Percentiles rank a stretch among this genome's conserved stretches.
Evolutionary conservation across 2,797 vertebrate genomes (phyloP).

Genomic region (Pogoniulus pusillus): DNA sequence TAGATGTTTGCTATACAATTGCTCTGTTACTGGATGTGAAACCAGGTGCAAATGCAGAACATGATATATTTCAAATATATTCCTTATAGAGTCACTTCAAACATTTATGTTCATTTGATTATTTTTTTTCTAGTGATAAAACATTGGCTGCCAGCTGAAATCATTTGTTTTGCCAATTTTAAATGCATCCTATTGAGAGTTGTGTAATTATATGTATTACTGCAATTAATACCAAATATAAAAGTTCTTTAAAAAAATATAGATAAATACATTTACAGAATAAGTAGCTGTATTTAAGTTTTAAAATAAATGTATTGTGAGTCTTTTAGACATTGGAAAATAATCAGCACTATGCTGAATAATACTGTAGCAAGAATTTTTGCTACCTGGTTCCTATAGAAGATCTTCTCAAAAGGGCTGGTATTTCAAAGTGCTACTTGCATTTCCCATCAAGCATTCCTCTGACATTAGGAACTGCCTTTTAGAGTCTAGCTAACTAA

Average conservation of each 20-base stretch:
- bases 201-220: not conserved
- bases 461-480: not conserved
- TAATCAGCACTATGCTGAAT: not conserved
- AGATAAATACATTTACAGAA: not conserved
- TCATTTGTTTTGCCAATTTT: not conserved
- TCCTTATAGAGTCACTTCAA: not conserved
- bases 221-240: conserved; percentile 4
- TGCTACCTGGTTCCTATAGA: not conserved
- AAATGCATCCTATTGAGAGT: not conserved
- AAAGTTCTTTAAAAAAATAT: not conserved
- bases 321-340: not conserved
- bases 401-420: not conserved
- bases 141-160: not conserved
- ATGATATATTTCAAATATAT: not conserved
- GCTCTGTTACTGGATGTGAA: not conserved
- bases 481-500: not conserved
- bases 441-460: not conserved
- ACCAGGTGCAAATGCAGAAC: not conserved
- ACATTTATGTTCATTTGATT: not conserved
- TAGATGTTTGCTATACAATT: not conserved
- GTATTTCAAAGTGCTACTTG: not conserved
- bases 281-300: not conserved
- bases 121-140: not conserved
- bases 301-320: not conserved
- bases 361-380: not conserved